These are phyloP conservation scores for Hirtodrosophila histrioides DNA, from an alignment of 2,888 invertebrate genomes.

Conservation along the genomic window DNA sequence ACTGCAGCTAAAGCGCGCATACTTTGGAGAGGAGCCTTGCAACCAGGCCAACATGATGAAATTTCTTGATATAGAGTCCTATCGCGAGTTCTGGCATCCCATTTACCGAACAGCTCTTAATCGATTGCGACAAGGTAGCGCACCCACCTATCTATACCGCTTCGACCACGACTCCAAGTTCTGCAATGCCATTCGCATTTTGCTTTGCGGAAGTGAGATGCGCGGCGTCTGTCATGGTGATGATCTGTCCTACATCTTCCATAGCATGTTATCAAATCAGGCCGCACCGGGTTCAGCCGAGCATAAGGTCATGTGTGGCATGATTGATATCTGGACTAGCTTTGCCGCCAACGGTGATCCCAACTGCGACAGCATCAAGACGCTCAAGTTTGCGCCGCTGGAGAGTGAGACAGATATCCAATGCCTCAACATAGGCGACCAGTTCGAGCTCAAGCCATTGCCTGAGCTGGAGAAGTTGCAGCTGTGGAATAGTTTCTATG, in stretches of 20 bases:
- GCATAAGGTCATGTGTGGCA: slow-evolving; percentile 69
- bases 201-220: slow-evolving; percentile 76
- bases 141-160: slow-evolving; percentile 83
- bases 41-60: slow-evolving; percentile 82
- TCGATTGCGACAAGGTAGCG: slow-evolving; percentile 70
- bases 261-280: slow-evolving; percentile 74
- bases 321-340: slow-evolving; percentile 81
- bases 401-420: slow-evolving; percentile 57
- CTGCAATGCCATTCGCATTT: slow-evolving; percentile 76
- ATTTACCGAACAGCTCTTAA: slow-evolving; percentile 75
- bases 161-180: slow-evolving; percentile 83
- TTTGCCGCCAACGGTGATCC: slow-evolving; percentile 82
- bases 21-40: slow-evolving; percentile 80
- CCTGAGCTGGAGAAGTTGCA: slow-evolving; percentile 78
- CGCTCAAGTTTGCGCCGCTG: slow-evolving; percentile 63
- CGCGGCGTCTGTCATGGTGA: slow-evolving; percentile 83
- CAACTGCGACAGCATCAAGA: slow-evolving; percentile 68
- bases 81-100: slow-evolving; percentile 83
- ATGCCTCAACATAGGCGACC: slow-evolving; percentile 80
- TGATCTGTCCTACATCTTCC: slow-evolving; percentile 82
- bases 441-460: slow-evolving; percentile 68
- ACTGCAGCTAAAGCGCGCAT: slow-evolving; percentile 68
- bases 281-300: slow-evolving; percentile 70
- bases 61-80: slow-evolving; percentile 79
- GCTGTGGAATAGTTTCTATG: slow-evolving; percentile 81